Conservation (phyloP, 1,140 invertebrate species). For the Thalassaphorura encarpata region DNA sequence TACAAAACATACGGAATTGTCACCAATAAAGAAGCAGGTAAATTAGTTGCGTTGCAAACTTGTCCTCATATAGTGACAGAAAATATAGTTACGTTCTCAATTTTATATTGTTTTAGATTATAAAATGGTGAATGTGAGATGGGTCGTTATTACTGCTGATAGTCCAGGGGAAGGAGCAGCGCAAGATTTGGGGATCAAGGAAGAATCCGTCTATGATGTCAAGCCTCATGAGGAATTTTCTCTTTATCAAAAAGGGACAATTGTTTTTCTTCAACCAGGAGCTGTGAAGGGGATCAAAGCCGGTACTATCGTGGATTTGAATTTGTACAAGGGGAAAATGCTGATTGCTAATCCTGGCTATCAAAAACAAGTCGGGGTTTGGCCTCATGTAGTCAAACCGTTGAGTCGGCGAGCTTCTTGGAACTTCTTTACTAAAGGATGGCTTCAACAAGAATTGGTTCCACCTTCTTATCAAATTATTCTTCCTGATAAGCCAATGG, state of each 20-base stretch:
- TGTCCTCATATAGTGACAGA: neutral
- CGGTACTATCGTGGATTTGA: constrained; percentile 20
- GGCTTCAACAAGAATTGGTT: constrained; percentile 15
- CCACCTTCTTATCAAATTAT: constrained; percentile 21
- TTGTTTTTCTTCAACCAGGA: constrained; percentile 14
- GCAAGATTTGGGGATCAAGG: constrained; percentile 12
- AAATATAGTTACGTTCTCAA: neutral
- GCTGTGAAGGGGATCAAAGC: constrained; percentile 6
- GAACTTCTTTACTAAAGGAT: constrained; percentile 26
- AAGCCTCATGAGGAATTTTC: constrained; percentile 13
- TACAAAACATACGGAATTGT: constrained; percentile 21
- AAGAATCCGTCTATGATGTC: constrained; percentile 22
- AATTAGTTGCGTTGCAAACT: neutral
- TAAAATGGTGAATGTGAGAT: constrained; percentile 3
- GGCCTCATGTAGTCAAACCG: constrained; percentile 20
- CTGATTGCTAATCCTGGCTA: constrained; percentile 4
- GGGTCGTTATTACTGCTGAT: neutral
- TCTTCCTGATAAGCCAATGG: constrained; percentile 8
- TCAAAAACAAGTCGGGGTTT: neutral
- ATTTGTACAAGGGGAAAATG: constrained; percentile 19
- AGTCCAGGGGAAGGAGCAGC: neutral
- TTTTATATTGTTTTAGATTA: neutral
- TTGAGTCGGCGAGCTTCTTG: constrained; percentile 17
- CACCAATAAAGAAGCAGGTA: constrained; percentile 15
- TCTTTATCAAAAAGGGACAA: constrained; percentile 17